Percentiles rank a stretch among this genome's conserved stretches.
phyloP scores from a whole-genome alignment of 2,888 invertebrate genomes.

The Acrobeloides nanus region DNA sequence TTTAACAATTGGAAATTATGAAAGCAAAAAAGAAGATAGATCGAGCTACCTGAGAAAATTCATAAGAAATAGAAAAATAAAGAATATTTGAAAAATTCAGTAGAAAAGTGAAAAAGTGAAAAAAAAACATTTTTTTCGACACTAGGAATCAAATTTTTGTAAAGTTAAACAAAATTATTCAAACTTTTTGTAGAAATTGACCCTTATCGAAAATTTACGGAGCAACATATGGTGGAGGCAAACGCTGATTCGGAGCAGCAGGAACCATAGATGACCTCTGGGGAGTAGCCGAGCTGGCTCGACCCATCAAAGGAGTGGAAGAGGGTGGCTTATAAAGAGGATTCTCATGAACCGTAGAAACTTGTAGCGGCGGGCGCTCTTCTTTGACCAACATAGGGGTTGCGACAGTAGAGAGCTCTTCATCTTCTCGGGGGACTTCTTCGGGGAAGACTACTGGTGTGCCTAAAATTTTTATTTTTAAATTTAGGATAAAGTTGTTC shows the following conservation, averaged over 20 bases:
- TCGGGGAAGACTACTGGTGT: slow-evolving; percentile 86
- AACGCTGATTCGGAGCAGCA: slow-evolving; percentile 61
- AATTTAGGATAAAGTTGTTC: not conserved
- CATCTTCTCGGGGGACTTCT: slow-evolving; percentile 74
- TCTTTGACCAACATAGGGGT: slow-evolving; percentile 87
- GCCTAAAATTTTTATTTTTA: slow-evolving; percentile 53
- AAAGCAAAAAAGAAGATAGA: not conserved
- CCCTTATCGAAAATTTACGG: slow-evolving; percentile 65
- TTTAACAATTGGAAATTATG: no score
- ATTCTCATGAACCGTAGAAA: slow-evolving; percentile 47
- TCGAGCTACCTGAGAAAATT: not conserved
- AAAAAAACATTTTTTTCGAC: not conserved
- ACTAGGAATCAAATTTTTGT: not conserved
- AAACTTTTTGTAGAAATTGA: slow-evolving; percentile 2
- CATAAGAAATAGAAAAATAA: not conserved
- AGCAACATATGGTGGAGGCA: slow-evolving; percentile 92
- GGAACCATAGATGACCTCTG: slow-evolving; percentile 37
- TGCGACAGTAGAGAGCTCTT: slow-evolving; percentile 59
- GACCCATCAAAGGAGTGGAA: slow-evolving; percentile 57
- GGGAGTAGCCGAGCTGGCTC: slow-evolving; percentile 10
- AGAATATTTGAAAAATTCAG: slow-evolving; percentile 1
- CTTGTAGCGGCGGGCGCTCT: slow-evolving; percentile 68
- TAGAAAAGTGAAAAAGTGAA: not conserved
- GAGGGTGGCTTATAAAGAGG: slow-evolving; percentile 86
- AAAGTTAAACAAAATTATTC: not conserved